A percentile compares a stretch with the other conserved stretches of the same genome.
Evolutionary conservation across 2,113 vertebrate species (phyloP).

Genomic region (Rhinopithecus roxellana): DNA sequence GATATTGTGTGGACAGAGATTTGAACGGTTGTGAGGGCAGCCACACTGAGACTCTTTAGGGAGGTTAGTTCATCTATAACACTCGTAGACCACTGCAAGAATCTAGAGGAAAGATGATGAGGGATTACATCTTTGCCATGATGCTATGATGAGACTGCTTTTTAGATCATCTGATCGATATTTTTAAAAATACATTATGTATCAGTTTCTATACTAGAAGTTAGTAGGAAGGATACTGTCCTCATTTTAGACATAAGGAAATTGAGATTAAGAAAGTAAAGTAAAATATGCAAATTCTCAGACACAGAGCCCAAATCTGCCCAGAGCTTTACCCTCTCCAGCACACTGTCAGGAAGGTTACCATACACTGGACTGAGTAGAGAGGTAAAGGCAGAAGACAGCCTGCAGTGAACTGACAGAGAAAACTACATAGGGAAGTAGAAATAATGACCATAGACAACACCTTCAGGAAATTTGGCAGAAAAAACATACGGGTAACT

Average conservation of each 20-base stretch:
- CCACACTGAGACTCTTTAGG: neutral
- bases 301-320: neutral
- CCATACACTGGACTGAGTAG: neutral
- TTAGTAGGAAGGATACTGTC: too few relatives aligned
- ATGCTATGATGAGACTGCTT: neutral
- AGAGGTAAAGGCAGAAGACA: neutral
- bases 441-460: neutral
- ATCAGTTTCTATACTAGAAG: neutral
- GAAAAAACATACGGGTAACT: neutral
- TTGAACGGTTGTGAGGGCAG: neutral
- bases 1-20: neutral
- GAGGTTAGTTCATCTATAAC: neutral
- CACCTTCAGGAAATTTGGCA: neutral
- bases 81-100: rapidly evolving
- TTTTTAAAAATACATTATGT: neutral
- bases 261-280: neutral
- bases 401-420: neutral
- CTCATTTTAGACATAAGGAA: neutral
- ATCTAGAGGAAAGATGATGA: neutral
- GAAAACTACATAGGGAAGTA: neutral
- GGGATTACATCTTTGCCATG: neutral
- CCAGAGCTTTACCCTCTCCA: neutral
- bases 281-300: neutral
- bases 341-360: too few relatives aligned
- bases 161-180: neutral